These are phyloP conservation scores for Tortricodes alternella DNA, from an alignment of 2,888 invertebrate genomes.

Conservation along the genomic window DNA sequence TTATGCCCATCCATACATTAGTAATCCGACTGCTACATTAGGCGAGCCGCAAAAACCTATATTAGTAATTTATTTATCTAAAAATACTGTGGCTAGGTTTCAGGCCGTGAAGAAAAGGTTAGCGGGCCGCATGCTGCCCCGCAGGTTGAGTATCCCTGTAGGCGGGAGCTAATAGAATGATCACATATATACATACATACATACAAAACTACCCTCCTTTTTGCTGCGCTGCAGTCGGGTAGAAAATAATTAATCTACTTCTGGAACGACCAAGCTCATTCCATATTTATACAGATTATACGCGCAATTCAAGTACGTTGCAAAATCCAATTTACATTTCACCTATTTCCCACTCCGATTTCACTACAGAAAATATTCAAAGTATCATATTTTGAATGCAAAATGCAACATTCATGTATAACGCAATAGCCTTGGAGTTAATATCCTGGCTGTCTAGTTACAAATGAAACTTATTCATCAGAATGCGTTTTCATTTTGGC, in stretches of 20 bases:
- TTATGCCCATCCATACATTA: no score
- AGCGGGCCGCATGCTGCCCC: background rate
- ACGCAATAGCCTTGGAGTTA: conserved; percentile 23
- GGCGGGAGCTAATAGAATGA: no score
- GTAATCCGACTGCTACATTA: no score
- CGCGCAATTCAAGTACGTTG: background rate
- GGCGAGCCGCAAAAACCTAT: no score
- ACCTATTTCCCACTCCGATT: conserved; percentile 5
- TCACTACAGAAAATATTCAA: background rate
- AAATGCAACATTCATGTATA: conserved; percentile 8
- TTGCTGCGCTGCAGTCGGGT: no score
- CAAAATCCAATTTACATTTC: conserved; percentile 1
- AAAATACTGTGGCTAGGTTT: no score
- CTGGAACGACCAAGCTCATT: background rate
- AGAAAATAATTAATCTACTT: background rate
- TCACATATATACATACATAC: no score
- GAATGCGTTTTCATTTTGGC: conserved; percentile 44
- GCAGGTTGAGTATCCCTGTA: no score
- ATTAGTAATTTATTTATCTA: no score
- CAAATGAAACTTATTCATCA: conserved; percentile 52
- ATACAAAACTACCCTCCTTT: no score
- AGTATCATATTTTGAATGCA: conserved; percentile 1
- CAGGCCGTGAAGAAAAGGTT: no score
- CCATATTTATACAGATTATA: background rate
- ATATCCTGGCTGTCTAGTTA: conserved; percentile 52